Evolutionary conservation across 2,797 vertebrate genomes (phyloP).

Genomic region (Syngnathus rostellatus): DNA sequence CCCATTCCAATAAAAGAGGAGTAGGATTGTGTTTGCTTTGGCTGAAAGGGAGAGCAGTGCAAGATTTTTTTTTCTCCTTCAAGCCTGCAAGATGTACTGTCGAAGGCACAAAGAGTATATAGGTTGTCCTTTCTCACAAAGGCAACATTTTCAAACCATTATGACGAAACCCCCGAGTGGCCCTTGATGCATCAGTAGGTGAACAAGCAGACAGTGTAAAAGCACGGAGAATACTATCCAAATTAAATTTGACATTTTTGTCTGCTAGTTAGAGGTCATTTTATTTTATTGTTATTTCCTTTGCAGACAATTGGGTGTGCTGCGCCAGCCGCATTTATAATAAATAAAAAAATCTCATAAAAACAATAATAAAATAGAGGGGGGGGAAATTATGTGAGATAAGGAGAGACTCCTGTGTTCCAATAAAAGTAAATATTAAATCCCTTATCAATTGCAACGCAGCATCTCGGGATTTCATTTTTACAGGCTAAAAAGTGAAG

Average conservation of each 20-base stretch:
- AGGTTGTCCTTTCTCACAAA: background rate
- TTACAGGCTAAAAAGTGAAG: slow-evolving; percentile 14
- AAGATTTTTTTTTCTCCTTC: background rate
- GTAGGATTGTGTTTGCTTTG: background rate
- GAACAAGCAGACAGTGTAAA: background rate
- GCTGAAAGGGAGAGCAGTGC: background rate
- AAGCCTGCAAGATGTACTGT: background rate
- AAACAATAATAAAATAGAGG: background rate
- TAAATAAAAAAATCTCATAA: background rate
- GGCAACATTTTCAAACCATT: too few relatives aligned
- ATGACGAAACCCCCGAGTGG: background rate
- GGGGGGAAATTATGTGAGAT: background rate
- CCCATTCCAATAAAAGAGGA: background rate
- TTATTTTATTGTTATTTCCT: background rate
- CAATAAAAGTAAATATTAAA: background rate
- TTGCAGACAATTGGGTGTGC: background rate
- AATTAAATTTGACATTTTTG: background rate
- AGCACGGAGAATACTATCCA: background rate
- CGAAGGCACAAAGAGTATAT: background rate
- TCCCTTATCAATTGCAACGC: background rate
- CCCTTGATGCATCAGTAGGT: background rate
- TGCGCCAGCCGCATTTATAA: background rate
- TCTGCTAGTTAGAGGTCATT: background rate
- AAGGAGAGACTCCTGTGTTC: background rate
- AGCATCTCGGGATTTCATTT: background rate